Evolutionary conservation across 2,888 invertebrate genomes (phyloP), one percentile per base, ranked within the genome.

Genomic region (Oscheius sp.): DNA sequence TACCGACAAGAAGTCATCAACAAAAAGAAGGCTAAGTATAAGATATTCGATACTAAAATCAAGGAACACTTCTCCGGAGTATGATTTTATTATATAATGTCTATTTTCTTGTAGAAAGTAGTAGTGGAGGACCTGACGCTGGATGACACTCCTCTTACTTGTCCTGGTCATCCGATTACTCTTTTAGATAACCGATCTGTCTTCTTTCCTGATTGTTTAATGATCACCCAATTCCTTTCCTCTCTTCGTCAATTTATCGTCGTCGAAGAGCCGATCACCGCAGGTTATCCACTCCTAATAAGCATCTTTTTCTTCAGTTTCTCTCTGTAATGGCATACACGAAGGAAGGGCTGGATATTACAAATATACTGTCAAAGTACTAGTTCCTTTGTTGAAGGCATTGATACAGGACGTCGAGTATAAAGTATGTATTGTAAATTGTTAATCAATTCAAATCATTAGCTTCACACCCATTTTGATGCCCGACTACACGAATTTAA

Each of bases 191-290:
- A 49, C 14, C 28, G 49, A 36, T 9, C 22, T 5, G 36, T 26
- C 20, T 41, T 47, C 6, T 67, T 67, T 49, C 36, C 67, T 20
- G 57, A 67, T 22, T 67, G 57, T n/a, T 8, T 67, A 22, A 57
- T 59, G 57, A 59, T 67, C 12, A 47, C 57, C 2, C 67, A 67
- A 28, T 67, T 67, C 36, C 30, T 67, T 17, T 28, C 47, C 24
- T 49, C 57, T 26, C 32, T 67, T n/a, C 9, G 41, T 3, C 32
- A 59, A n/a, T 67, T 59, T 22, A 28, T 59, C 17, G 67, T 30
- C 9, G 26, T 33, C 4, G 59, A 67, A 17, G 49, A 47, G 8
- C 9, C 14, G 8, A 45, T 36, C 9, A 28, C 67, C 26, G 67
- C 67, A n/a, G 66, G 66, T 66, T n/a, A 2, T 30, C 36, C 14